phyloP scores from a whole-genome alignment of 2,113 vertebrate species.

The Ammodytes marinus region DNA sequence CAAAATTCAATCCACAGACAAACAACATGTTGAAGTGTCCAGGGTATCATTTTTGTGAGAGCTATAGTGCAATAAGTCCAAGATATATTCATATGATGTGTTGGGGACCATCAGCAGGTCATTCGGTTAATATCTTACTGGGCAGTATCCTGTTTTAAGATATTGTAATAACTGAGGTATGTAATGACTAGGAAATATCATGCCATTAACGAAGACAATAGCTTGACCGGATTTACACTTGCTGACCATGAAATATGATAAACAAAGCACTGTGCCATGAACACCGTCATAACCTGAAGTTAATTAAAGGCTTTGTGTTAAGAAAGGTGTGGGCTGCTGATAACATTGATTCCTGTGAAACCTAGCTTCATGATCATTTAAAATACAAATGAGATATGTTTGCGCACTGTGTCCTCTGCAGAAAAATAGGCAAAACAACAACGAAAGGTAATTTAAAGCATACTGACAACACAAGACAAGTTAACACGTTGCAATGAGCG shows the following conservation, averaged over 20 bases:
- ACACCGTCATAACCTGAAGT: background rate
- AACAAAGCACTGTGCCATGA: background rate
- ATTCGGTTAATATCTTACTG: too few relatives aligned
- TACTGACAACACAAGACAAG: too few relatives aligned
- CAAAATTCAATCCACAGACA: too few relatives aligned
- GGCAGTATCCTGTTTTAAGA: too few relatives aligned
- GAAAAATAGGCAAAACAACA: background rate
- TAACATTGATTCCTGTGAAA: background rate
- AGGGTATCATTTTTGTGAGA: background rate
- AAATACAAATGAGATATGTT: background rate
- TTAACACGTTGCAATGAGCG: background rate
- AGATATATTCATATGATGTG: background rate
- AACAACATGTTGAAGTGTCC: too few relatives aligned
- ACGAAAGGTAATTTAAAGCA: background rate
- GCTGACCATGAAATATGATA: background rate
- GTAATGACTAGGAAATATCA: too few relatives aligned
- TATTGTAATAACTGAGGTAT: too few relatives aligned
- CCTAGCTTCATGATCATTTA: background rate
- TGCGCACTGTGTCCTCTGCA: background rate
- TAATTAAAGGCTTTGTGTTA: background rate
- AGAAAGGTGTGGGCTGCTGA: constrained; percentile 1
- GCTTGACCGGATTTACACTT: too few relatives aligned
- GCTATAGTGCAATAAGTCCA: background rate
- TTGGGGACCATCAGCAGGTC: too few relatives aligned
- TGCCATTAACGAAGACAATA: too few relatives aligned